Base-by-base conservation (phyloP, 2,113 vertebrate genomes). In the Perognathus longimembris region DNA sequence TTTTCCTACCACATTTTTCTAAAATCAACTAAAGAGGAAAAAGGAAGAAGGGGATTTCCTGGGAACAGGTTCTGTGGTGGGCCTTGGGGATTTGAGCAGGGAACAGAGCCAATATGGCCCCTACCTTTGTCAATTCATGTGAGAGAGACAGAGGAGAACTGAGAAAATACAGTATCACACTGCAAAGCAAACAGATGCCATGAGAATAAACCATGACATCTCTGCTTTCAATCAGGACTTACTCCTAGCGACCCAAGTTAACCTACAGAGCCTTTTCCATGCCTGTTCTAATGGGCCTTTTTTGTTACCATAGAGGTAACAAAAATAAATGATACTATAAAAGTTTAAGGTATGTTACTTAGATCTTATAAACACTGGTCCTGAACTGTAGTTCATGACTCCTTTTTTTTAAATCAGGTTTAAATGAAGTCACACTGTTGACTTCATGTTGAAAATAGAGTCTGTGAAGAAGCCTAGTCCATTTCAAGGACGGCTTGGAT, bases 301-400 rank as follows among this genome's bases (percentile, higher is more conserved):
- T 70, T 67, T 75, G 24, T 92, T 92, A 81, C 59, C 54, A 45
- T 45, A n/a, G 54, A 82, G 1, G 10, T 61, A 36, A 74, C 34
- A 93, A 83, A 94, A 86, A 61, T 36, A 86, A 94, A 32, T 30
- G 21, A 54, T 38, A 69, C n/a, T 71, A 38, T 80, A 15, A 70
- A 85, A 50, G 4, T 69, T 69, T 71, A 85, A 79, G 66, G 84
- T 93, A 61, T 1, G 20, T 85, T 64, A 63, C 42, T 18, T 34
- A n/a, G 17, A 2, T 79, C 78, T 89, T 73, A 64, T 22, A 66
- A 83, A 54, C 14, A 34, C n/a, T 40, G 6, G 83, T 24, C 63
- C 42, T 57, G 21, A 24, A 6, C 61, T 88, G 4, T 59, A 67
- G 34, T 57, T 84, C 14, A 9, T 45, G 32, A 59, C 17, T 70